phyloP scores from a whole-genome alignment of 2,888 invertebrate species.

The Ophion costatus region DNA sequence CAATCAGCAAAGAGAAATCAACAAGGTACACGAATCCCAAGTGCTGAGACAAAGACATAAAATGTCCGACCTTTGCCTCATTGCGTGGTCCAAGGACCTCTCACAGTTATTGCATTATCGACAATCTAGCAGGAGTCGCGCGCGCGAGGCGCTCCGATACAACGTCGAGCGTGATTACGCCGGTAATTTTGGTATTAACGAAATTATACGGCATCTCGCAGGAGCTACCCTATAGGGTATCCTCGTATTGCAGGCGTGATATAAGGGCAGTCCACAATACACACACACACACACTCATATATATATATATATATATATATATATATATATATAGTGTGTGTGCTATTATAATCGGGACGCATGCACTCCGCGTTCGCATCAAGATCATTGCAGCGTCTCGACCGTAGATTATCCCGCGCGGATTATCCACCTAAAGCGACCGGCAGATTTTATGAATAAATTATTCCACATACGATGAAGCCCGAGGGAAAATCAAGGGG shows the following conservation, averaged over 20 bases:
- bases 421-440: neutral
- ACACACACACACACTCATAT: neutral
- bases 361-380: slow-evolving; percentile 44
- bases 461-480: neutral
- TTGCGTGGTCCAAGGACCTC: slow-evolving; percentile 15
- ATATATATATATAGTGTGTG: no score
- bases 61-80: neutral
- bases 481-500: neutral
- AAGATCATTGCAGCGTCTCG: slow-evolving; percentile 44
- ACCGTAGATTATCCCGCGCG: slow-evolving; percentile 21
- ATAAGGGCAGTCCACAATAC: slow-evolving; percentile 2
- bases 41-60: neutral
- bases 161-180: slow-evolving; percentile 63
- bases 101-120: slow-evolving; percentile 34
- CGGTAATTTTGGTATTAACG: slow-evolving; percentile 64
- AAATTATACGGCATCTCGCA: slow-evolving; percentile 56
- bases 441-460: neutral
- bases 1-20: no score
- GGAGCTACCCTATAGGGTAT: slow-evolving; percentile 20
- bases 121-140: slow-evolving; percentile 36
- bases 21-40: neutral
- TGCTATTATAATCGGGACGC: slow-evolving; percentile 26
- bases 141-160: slow-evolving; percentile 36
- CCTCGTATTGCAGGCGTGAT: slow-evolving; percentile 2
- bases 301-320: neutral